Percentiles rank a stretch among this genome's conserved stretches.
These are phyloP conservation scores for Pimpla rufipes DNA, from an alignment of 2,888 invertebrate genomes.

Conservation along the genomic window DNA sequence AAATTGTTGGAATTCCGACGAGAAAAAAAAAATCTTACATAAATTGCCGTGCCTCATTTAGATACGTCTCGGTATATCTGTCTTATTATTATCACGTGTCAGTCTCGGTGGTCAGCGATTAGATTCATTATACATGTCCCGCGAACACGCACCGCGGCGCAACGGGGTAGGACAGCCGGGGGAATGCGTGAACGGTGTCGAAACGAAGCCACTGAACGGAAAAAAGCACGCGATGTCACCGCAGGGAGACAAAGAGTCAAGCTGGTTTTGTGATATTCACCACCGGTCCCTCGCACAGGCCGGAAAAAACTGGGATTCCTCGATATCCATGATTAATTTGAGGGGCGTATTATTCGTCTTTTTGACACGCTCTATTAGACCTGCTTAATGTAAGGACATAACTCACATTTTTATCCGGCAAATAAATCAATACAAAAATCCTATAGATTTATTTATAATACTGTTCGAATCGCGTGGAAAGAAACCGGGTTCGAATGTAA, in stretches of 20 bases:
- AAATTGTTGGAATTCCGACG: background rate
- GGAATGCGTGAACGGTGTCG: constrained; percentile 48
- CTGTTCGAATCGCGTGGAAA: too few species aligned
- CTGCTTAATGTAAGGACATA: background rate
- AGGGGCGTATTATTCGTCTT: background rate
- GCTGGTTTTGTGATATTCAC: background rate
- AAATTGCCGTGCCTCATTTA: background rate
- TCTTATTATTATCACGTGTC: constrained; percentile 58
- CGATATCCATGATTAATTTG: background rate
- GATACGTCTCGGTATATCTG: constrained; percentile 29
- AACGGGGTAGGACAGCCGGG: constrained; percentile 31
- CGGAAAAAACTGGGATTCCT: background rate
- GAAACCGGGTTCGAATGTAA: too few species aligned
- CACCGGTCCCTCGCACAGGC: background rate
- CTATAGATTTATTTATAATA: too few species aligned
- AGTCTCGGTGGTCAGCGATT: constrained; percentile 60
- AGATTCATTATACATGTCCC: constrained; percentile 62
- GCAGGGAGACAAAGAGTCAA: background rate
- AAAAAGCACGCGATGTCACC: constrained; percentile 55
- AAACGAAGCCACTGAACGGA: constrained; percentile 31
- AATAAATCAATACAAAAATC: background rate
- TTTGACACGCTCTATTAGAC: background rate
- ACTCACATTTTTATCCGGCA: background rate
- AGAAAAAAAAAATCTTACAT: constrained; percentile 4
- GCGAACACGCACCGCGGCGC: constrained; percentile 49